phyloP scores from a whole-genome alignment of 1,140 invertebrate genomes.

The Pemphigus obesinymphae region DNA sequence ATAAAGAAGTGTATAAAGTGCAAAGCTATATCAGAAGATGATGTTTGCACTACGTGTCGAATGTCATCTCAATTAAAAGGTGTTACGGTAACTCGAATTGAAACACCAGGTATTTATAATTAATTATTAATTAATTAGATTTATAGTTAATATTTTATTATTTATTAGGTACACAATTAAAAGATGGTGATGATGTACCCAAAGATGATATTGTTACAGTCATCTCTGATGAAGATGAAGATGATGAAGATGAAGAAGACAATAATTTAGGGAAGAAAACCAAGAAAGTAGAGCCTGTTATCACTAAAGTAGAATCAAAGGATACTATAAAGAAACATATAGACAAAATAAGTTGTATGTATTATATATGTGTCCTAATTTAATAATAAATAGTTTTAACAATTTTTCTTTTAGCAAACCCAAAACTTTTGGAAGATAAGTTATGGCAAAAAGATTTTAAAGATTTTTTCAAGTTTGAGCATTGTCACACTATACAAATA shows the following conservation, averaged over 20 bases:
- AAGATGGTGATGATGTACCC: not conserved
- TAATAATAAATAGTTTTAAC: not conserved
- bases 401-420: not conserved
- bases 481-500: conserved; percentile 58
- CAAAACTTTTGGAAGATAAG: not conserved
- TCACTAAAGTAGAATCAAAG: not conserved
- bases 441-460: conserved; percentile 56
- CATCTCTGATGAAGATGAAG: conserved; percentile 20
- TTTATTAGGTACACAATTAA: not conserved
- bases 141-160: not conserved
- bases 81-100: conserved; percentile 9
- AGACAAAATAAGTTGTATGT: not conserved
- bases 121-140: not conserved
- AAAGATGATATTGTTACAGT: not conserved
- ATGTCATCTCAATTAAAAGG: conserved; percentile 17
- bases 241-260: not conserved
- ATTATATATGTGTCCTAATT: not conserved
- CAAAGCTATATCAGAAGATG: not conserved
- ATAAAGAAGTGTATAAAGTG: not conserved
- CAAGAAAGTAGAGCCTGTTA: not conserved
- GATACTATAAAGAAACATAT: not conserved
- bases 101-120: conserved; percentile 1
- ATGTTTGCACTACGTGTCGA: conserved; percentile 2
- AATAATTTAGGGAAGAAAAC: no score
- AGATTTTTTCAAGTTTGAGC: conserved; percentile 73